Percentiles rank a stretch among this genome's conserved stretches.
phyloP scores from a whole-genome alignment of 2,113 vertebrate species.

The Tachysurus fulvidraco region DNA sequence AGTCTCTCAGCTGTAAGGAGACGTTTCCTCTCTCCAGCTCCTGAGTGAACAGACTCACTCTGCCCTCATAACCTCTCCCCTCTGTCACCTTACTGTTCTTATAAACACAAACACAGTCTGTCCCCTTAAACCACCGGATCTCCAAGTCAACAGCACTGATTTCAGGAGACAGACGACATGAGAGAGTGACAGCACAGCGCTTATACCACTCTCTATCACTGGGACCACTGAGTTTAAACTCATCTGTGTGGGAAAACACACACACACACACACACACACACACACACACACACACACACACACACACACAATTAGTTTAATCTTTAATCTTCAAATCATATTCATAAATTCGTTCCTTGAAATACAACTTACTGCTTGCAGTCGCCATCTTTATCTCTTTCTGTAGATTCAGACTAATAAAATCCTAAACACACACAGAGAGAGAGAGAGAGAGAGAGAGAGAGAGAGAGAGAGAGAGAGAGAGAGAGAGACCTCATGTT shows the following conservation, averaged over 20 bases:
- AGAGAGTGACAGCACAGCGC: background rate
- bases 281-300: background rate
- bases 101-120: constrained; percentile 26
- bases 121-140: constrained; percentile 26
- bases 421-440: background rate
- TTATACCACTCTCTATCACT: background rate
- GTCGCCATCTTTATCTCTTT: constrained; percentile 19
- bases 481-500: too few species aligned
- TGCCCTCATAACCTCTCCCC: constrained; percentile 13
- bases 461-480: too few species aligned
- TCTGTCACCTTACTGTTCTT: constrained; percentile 20
- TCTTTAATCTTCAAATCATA: background rate
- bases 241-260: constrained; percentile 6
- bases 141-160: constrained; percentile 26
- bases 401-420: background rate
- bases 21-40: constrained; percentile 35
- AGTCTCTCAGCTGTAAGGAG: constrained; percentile 31
- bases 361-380: constrained; percentile 10
- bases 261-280: constrained; percentile 19
- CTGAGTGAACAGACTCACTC: constrained; percentile 26
- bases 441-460: too few species aligned
- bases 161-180: constrained; percentile 25
- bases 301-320: background rate
- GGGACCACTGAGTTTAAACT: constrained; percentile 20
- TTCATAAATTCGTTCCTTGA: background rate